Percentiles rank a stretch among this genome's conserved stretches.
phyloP scores from a whole-genome alignment of 2,797 vertebrate genomes.

The Sebastes itinus region DNA sequence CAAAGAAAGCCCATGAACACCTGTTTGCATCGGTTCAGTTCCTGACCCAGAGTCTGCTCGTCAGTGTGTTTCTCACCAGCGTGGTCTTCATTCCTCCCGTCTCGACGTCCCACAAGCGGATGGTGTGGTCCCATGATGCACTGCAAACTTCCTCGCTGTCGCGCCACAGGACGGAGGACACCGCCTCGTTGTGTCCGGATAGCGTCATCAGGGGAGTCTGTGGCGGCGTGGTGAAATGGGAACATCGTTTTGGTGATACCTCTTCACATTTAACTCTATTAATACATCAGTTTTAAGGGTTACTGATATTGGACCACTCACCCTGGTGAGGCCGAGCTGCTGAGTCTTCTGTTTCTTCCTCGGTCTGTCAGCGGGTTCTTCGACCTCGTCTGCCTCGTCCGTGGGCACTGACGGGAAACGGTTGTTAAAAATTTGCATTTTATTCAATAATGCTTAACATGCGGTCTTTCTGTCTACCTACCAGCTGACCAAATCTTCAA shows the following conservation, averaged over 20 bases:
- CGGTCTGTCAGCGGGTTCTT: conserved; percentile 88
- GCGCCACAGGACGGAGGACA: conserved; percentile 94
- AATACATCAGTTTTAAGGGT: too few relatives aligned
- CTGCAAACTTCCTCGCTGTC: conserved; percentile 94
- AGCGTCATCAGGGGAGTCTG: conserved; percentile 95
- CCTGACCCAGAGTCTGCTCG: background rate
- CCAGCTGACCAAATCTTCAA: conserved; percentile 98
- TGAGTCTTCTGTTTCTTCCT: conserved; percentile 98
- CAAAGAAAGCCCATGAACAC: background rate
- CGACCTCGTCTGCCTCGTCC: conserved; percentile 92
- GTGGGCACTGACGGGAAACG: conserved; percentile 84
- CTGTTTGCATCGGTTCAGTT: too few relatives aligned
- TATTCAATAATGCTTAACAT: background rate
- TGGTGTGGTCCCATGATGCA: conserved; percentile 97
- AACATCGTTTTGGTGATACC: background rate
- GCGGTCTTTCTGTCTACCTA: conserved; percentile 54
- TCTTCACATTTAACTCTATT: background rate
- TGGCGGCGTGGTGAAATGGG: fast-evolving
- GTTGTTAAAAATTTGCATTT: background rate
- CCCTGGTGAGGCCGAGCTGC: conserved; percentile 92
- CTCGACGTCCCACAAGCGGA: conserved; percentile 93
- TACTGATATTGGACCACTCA: conserved; percentile 53
- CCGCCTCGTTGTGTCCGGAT: conserved; percentile 93
- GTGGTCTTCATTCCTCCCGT: conserved; percentile 88
- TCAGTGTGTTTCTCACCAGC: conserved; percentile 82